These are phyloP conservation scores for Calliphora vomitoria DNA, from an alignment of 2,888 invertebrate species.

Conservation along the genomic window DNA sequence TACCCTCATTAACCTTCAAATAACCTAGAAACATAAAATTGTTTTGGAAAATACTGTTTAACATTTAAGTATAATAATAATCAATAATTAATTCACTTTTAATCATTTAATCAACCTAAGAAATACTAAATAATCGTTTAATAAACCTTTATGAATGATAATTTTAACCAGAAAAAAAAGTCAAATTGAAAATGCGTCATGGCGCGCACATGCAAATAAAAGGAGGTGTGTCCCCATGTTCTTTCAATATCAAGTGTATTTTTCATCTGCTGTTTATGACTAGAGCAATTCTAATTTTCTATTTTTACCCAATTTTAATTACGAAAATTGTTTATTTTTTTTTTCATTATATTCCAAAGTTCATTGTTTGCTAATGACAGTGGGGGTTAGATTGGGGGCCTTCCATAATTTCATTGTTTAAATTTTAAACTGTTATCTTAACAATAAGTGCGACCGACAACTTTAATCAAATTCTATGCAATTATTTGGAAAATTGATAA, in stretches of 20 bases:
- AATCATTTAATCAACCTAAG: background rate
- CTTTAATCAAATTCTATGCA: background rate
- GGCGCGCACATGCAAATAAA: background rate
- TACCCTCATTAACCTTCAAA: background rate
- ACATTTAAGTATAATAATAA: too few species aligned
- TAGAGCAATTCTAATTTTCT: background rate
- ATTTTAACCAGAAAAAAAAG: background rate
- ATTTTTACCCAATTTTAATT: background rate
- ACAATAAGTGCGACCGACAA: slow-evolving; percentile 7
- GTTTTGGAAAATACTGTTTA: background rate
- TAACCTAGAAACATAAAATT: background rate
- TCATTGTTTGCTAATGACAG: background rate
- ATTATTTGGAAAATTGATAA: background rate
- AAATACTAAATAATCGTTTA: background rate
- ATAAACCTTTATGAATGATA: background rate
- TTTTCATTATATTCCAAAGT: background rate
- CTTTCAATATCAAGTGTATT: slow-evolving; percentile 1
- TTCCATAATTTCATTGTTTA: background rate
- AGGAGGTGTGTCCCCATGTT: slow-evolving; percentile 4
- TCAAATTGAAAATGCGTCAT: slow-evolving; percentile 4
- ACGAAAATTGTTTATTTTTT: background rate
- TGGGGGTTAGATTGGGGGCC: background rate
- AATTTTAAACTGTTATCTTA: slow-evolving; percentile 7
- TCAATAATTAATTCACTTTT: background rate
- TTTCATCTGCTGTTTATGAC: background rate